These are phyloP conservation scores for Argyrosomus regius DNA, from an alignment of 2,797 vertebrate species.

Conservation along the genomic window DNA sequence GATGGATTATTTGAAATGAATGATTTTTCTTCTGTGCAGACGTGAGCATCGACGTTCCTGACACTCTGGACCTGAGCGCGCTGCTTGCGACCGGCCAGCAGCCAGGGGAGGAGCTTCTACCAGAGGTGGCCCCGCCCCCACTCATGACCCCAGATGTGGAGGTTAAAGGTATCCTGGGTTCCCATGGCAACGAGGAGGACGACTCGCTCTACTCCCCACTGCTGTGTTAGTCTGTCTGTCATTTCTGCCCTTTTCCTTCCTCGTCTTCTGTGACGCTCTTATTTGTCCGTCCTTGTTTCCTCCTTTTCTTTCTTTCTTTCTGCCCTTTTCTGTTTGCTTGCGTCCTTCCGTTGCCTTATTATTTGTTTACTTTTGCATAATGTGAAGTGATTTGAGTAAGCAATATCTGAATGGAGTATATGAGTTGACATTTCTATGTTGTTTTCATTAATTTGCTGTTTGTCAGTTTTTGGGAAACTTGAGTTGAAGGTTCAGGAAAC, in stretches of 20 bases:
- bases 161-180: conserved; percentile 99
- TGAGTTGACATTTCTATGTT: not conserved
- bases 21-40: conserved; percentile 81
- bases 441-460: conserved; percentile 13
- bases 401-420: not conserved
- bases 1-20: not conserved
- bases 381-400: conserved; percentile 29
- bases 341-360: conserved; percentile 61
- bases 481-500: not conserved
- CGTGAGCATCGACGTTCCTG: conserved; percentile 98
- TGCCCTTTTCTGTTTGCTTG: conserved; percentile 64
- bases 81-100: conserved; percentile 93
- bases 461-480: not conserved
- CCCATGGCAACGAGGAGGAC: conserved; percentile 99
- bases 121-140: conserved; percentile 96
- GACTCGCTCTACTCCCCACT: conserved; percentile 99
- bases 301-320: conserved; percentile 60
- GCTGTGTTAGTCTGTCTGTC: conserved; percentile 98
- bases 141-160: conserved; percentile 98
- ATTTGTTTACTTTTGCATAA: conserved; percentile 47
- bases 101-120: conserved; percentile 97
- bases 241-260: conserved; percentile 73
- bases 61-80: conserved; percentile 93
- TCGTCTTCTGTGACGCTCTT: conserved; percentile 42
- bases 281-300: conserved; percentile 51